Base-by-base conservation (phyloP, 64 coral and sea anemone species). In the Catalaphyllia jardinei region DNA sequence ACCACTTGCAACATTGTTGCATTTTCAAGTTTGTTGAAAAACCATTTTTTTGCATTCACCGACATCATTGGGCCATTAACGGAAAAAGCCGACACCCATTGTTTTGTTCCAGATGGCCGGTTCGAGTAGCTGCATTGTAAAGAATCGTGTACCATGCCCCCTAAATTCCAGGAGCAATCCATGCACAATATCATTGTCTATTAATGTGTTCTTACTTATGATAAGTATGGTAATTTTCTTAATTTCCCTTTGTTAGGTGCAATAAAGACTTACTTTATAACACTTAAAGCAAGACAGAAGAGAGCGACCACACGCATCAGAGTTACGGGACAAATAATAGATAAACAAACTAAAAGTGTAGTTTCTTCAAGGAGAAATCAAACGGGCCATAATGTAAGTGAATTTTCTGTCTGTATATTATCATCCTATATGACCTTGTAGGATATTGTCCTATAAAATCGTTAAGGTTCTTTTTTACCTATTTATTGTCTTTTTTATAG, bases 341-440 rank as follows among this genome's bases (percentile, higher is more conserved):
- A 79, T 59, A 79, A 79, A 79, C 77, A 79, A 79, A 59, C 77
- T 5, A 79, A 60, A 51, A 79, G 77, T 79, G 51, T 59, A 59
- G 77, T 79, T 79, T 27, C 49, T 79, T 79, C 77, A 79, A 57
- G 77, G 77, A 79, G 77, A 79, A 79, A 79, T 59, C 77, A 79
- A 64, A 64, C 3, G 22, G 62, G 62, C 22, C 62, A 64, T 64
- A 64, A 24, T 64, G 62, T 64, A 64, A 79, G 77, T 79, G 9
- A 29, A 57, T 79, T 79, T 18, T 29, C 77, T 79, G 52, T 79
- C 77, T 77, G 52, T 77, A 77, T 77, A 77, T 49, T 77, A 77
- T 49, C 38, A 77, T 77, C 16, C 74, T 35, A 35, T 30, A 75
- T 75, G 52, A 54, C 52, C 52, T 54, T 18, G 62, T 64, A 64